Evolutionary conservation across 1,140 invertebrate species (phyloP).

Genomic region (Bradysia coprophila): DNA sequence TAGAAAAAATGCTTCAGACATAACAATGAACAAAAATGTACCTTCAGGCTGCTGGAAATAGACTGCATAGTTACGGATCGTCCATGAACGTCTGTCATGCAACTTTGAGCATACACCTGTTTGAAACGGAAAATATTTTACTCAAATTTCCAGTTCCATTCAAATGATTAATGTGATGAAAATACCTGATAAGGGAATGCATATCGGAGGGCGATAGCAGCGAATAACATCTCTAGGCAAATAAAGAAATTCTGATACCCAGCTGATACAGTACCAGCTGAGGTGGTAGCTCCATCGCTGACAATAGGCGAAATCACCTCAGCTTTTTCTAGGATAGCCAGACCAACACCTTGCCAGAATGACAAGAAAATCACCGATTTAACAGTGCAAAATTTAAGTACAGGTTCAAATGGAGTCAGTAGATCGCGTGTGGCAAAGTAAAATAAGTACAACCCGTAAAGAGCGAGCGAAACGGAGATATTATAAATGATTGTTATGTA

Average conservation of each 20-base stretch:
- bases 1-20: too few species aligned
- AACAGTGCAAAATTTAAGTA: slow-evolving; percentile 97
- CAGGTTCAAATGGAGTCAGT: slow-evolving; percentile 90
- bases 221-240: slow-evolving; percentile 98
- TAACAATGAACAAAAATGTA: slow-evolving; percentile 17
- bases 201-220: slow-evolving; percentile 86
- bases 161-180: neutral
- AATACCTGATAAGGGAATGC: slow-evolving; percentile 73
- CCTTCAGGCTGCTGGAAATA: slow-evolving; percentile 95
- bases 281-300: slow-evolving; percentile 52
- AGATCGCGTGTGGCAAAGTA: slow-evolving; percentile 95
- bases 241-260: slow-evolving; percentile 99
- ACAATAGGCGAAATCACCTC: slow-evolving; percentile 82
- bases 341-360: slow-evolving; percentile 99
- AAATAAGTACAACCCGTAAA: slow-evolving; percentile 96
- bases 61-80: slow-evolving; percentile 97
- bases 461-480: slow-evolving; percentile 87
- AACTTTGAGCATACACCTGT: slow-evolving; percentile 48
- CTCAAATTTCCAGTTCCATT: neutral
- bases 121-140: too few species aligned
- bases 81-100: slow-evolving; percentile 58
- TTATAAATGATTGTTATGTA: slow-evolving; percentile 99
- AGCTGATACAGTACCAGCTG: slow-evolving; percentile 92
- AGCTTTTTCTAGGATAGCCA: slow-evolving; percentile 93
- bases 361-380: slow-evolving; percentile 99